Percentiles rank a stretch among this genome's conserved stretches.
Evolutionary conservation across 2,888 invertebrate species (phyloP).

Genomic region (Hetaerina titia): DNA sequence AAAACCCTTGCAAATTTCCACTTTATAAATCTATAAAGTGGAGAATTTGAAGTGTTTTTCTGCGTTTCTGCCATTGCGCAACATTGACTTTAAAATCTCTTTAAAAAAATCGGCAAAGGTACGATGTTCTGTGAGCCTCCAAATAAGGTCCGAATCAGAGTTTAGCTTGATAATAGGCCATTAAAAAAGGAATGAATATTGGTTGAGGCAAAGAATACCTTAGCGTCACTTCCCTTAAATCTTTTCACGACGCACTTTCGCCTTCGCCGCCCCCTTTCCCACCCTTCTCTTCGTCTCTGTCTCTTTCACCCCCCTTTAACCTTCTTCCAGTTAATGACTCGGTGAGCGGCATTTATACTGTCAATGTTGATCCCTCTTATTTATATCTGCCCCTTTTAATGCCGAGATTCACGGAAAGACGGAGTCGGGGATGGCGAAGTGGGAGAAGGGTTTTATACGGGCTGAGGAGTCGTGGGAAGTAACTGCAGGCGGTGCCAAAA

Average conservation of each 20-base stretch:
- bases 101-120: background rate
- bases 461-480: background rate
- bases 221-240: conserved; percentile 4
- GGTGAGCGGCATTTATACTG: conserved; percentile 38
- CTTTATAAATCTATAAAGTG: too few species aligned
- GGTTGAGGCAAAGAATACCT: background rate
- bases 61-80: too few species aligned
- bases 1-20: too few species aligned
- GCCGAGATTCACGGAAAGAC: background rate
- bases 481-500: conserved; percentile 19
- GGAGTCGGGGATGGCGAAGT: background rate
- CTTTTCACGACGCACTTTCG: background rate
- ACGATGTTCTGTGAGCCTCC: background rate
- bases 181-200: background rate
- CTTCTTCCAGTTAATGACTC: conserved; percentile 53
- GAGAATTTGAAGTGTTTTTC: too few species aligned
- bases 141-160: background rate
- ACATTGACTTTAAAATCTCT: too few species aligned
- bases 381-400: background rate
- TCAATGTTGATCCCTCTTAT: conserved; percentile 33
- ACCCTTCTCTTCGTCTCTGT: background rate
- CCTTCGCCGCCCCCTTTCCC: background rate
- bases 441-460: background rate
- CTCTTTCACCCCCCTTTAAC: background rate
- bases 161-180: background rate